These are phyloP conservation scores for Tokudaia tokunoshimensis DNA, from an alignment of 2,797 vertebrate genomes.

Conservation along the genomic window DNA sequence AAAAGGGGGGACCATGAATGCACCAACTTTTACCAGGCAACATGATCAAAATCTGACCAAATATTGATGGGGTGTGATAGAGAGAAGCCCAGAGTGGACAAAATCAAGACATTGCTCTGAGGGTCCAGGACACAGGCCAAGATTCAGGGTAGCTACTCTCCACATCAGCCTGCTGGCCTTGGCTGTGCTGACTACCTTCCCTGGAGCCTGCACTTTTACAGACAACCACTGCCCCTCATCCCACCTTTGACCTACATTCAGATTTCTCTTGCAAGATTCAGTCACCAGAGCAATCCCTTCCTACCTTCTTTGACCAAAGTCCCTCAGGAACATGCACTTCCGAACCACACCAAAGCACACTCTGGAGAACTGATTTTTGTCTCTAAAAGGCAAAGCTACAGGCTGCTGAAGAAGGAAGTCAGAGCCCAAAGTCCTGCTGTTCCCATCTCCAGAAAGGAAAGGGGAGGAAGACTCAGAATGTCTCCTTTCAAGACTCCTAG, in stretches of 20 bases:
- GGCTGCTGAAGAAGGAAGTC: neutral
- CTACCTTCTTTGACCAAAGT: neutral
- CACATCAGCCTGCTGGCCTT: neutral
- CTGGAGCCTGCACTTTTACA: neutral
- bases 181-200: neutral
- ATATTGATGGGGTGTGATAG: neutral
- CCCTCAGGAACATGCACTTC: neutral
- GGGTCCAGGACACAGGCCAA: neutral
- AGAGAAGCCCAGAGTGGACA: neutral
- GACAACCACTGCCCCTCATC: neutral
- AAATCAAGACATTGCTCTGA: neutral
- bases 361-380: neutral
- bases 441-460: neutral
- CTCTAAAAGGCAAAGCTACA: neutral
- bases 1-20: neutral
- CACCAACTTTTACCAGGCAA: neutral
- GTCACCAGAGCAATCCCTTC: neutral
- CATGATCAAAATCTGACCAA: neutral
- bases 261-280: neutral
- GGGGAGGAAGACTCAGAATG: neutral
- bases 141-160: neutral
- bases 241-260: neutral
- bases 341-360: neutral
- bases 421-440: neutral
- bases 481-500: neutral